Base-by-base conservation (phyloP, 2,797 vertebrate species). In the Urosaurus nigricauda region DNA sequence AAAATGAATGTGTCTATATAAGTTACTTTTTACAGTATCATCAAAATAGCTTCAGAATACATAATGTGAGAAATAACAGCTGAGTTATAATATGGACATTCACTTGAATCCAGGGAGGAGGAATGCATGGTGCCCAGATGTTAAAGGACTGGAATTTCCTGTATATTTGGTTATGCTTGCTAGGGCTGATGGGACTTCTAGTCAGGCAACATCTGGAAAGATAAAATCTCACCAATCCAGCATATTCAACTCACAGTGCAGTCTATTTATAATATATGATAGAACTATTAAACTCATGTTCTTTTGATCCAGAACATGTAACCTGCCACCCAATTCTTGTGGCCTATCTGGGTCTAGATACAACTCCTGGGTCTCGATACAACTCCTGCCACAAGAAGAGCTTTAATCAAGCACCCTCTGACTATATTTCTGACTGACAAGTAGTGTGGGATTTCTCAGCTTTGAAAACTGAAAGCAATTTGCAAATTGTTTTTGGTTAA, bases 391-490 rank as follows among this genome's bases (percentile, higher is more conserved):
- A n/a, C 12, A 85, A 32, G 2, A n/a, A 19, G 29, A 0, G 5
- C 5, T 43, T 87, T 74, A 17, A 81, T 43, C 68, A 56, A 74
- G 5, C 26, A 58, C 8, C 26, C 4, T n/a, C 13, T 70, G 26
- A 11, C 21, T 32, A 29, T 26, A 85, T 21, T 1, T 51, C 5
- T 79, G 11, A n/a, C 60, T 26, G 74, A 29, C 3, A 29, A 47
- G 2, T 40, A 65, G 77, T 47, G n/a, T 78, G 58, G 58, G 40
- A 56, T 26, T 53, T 19, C 32, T 70, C 70, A 4, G 16, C 21
- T 13, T 70, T 68, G 65, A 68, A 86, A 79, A 53, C 65, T 80
- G 78, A n/a, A 79, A 79, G n/a, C 37, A 77, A n/a, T 65, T 78
- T 43, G 9, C 40, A 43, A 32, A 77, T 60, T 60, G 0, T 11